Evolutionary conservation across 2,113 vertebrate genomes (phyloP), one percentile per base, ranked within the genome.

Genomic region (Anhinga rufa): DNA sequence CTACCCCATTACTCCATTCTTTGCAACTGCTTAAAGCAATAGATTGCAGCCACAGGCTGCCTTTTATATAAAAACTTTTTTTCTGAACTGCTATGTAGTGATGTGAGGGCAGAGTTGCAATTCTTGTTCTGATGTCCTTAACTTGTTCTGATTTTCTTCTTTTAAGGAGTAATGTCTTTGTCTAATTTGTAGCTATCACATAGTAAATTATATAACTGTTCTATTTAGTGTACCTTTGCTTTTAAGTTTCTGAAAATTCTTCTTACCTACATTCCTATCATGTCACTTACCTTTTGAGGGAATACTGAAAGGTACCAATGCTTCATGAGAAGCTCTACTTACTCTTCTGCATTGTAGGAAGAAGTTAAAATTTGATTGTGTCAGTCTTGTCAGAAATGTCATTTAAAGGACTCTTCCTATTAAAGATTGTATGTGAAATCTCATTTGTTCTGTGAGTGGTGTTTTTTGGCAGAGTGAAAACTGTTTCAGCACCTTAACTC

Each of bases 21-120:
- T 91, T 84, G 29, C 82, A 76, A 76, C 46, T 94, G 79, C 91
- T 95, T 83, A 92, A 86, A 96, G 66, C 28, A 58, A 34, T 82
- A n/a, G 2, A 1, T 65, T 57, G 21, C 16, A 51, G 54, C 54
- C 32, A 61, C 44, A 42, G 28, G 8, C 82, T 89, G 40, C 82
- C 49, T 90, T 81, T 68, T 86, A 46, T 36, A 18, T 93, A 76
- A 92, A 91, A 95, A 49, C 21, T 89, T 74, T 95, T 64, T 84
- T 81, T 65, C 48, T 93, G 29, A 85, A 54, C 21, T 90, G 38
- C 12, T 44, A 0, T 48, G 10, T 79, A 42, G 49, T 84, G 21
- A 29, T 75, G 13, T 80, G 44, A 91, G 44, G 24, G 28, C 72
- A 75, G 52, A 91, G 55, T 75, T 92, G 40, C 66, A 80, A 22